phyloP scores from a whole-genome alignment of 2,797 vertebrate species.

The Geotrypetes seraphini region DNA sequence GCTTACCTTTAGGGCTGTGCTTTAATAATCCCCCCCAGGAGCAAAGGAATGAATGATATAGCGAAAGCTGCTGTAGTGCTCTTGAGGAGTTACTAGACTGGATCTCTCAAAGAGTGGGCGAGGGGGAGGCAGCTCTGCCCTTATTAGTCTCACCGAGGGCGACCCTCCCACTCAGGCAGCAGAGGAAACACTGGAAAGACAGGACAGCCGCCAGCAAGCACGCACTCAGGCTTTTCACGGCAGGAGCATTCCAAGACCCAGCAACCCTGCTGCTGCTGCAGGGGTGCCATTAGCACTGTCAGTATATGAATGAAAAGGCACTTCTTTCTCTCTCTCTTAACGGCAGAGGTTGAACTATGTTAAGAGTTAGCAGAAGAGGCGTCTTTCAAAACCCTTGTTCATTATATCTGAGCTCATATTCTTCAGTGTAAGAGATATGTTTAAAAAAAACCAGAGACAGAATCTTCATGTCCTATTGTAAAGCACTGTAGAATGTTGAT shows the following conservation, averaged over 20 bases:
- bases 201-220: constrained; percentile 37
- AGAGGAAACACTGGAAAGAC: constrained; percentile 54
- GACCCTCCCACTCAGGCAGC: constrained; percentile 92
- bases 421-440: no score
- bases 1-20: constrained; percentile 53
- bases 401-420: no score
- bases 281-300: no score
- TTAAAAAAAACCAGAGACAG: no score
- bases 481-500: no score
- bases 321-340: no score
- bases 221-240: constrained; percentile 15
- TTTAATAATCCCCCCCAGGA: constrained; percentile 20
- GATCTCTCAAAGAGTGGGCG: constrained; percentile 63
- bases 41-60: constrained; percentile 24
- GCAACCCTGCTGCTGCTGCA: no score
- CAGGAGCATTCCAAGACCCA: not conserved
- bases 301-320: no score
- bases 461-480: no score
- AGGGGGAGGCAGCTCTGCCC: constrained; percentile 75
- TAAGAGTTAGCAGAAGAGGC: no score
- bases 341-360: no score
- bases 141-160: constrained; percentile 85
- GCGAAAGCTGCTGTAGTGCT: constrained; percentile 34
- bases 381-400: no score
- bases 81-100: constrained; percentile 36